Evolutionary conservation across 2,113 vertebrate species (phyloP), one percentile per base, ranked within the genome.

Genomic region (Myotis brandtii): DNA sequence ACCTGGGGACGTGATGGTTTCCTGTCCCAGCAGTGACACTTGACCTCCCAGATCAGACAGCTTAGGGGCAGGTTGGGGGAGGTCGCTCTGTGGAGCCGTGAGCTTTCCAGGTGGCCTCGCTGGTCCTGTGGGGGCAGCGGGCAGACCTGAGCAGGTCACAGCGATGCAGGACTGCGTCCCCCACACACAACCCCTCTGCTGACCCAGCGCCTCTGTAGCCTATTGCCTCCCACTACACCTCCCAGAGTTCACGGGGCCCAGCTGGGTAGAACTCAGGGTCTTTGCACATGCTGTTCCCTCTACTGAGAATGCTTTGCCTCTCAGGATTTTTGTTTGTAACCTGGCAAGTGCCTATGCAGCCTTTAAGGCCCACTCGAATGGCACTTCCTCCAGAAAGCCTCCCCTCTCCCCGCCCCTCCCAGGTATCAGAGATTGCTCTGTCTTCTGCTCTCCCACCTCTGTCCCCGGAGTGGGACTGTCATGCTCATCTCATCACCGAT

Each of bases 391-490:
- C 66, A 10, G 70, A 46, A 81, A 81, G 72, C 73, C 48, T 11
- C 18, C 85, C 80, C 9, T n/a, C 16, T 10, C 17, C 21, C n/a
- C 20, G 0, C 66, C 9, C 17, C 27, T 34, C 23, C 54, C 52
- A 1, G 40, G 27, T 10, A 4, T 23, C 72, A 18, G 52, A 10
- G 16, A 27, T 16, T 14, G 50, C 84, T 43, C 67, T 2, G 0
- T 34, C 20, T 40, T 86, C 32, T 43, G 30, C 37, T 43, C 13
- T 59, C 23, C 62, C 3, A 7, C 37, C 50, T 59, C 75, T 34
- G 37, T 62, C 59, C 27, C 34, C 8, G 0, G 17, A 21, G 4
- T 4, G 9, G 32, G 40, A 23, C 69, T 1, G 3, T 3, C 0
- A 0, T 54, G 25, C n/a, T 67, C 37, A 0, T 34, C 54, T 79